These are phyloP conservation scores for Nebria salina DNA, from an alignment of 2,888 invertebrate genomes.

Conservation along the genomic window DNA sequence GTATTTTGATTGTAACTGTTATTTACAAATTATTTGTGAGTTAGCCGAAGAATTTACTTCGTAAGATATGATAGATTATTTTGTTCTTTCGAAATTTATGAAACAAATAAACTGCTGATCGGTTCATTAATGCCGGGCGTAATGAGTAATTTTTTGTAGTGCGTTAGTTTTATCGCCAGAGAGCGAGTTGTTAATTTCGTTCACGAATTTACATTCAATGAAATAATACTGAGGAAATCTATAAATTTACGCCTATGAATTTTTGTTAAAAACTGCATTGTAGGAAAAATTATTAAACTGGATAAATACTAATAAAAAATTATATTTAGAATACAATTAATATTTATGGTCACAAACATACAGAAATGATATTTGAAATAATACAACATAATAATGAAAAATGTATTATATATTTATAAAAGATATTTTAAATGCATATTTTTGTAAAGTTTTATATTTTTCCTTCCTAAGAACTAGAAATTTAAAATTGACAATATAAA, in stretches of 20 bases:
- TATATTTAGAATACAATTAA: constrained; percentile 4
- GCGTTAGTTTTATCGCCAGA: too few species aligned
- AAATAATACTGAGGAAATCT: neutral
- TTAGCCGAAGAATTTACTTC: too few species aligned
- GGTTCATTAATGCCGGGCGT: too few species aligned
- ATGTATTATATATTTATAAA: constrained; percentile 32
- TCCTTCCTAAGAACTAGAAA: constrained; percentile 38
- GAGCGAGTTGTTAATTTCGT: too few species aligned
- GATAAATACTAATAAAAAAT: neutral
- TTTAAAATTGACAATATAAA: constrained; percentile 25
- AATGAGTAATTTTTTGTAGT: too few species aligned
- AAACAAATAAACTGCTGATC: too few species aligned
- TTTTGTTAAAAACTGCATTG: neutral
- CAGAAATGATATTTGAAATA: constrained; percentile 31
- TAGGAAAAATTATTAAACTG: neutral
- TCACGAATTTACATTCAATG: too few species aligned
- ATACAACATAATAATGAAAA: constrained; percentile 30
- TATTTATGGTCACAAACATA: constrained; percentile 31
- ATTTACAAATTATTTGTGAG: too few species aligned
- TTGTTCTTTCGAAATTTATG: too few species aligned
- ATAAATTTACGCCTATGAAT: neutral
- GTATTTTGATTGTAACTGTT: too few species aligned
- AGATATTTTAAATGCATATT: constrained; percentile 42
- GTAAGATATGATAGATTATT: too few species aligned
- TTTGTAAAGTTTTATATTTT: constrained; percentile 34